Evolutionary conservation across 2,888 invertebrate species (phyloP).

Genomic region (Drosophila hamatofila): DNA sequence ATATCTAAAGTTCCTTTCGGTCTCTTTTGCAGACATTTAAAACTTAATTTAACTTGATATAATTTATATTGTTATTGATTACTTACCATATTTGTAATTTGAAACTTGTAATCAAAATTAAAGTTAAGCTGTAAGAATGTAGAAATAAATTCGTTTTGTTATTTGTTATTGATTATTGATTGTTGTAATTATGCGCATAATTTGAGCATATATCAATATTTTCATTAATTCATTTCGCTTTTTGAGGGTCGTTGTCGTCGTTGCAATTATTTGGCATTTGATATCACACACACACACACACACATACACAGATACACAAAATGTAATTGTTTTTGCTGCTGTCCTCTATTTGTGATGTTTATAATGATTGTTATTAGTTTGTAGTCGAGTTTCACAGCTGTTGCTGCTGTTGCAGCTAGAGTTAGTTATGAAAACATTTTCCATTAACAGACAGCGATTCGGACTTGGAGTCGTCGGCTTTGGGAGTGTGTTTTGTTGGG

Average conservation of each 20-base stretch:
- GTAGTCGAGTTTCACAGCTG: constrained; percentile 39
- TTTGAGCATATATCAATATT: constrained; percentile 14
- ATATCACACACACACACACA: constrained; percentile 21
- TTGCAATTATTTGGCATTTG: constrained; percentile 51
- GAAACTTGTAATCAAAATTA: constrained; percentile 46
- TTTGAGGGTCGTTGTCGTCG: constrained; percentile 56
- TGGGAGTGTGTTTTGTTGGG: background rate
- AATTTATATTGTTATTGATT: background rate
- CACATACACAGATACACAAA: background rate
- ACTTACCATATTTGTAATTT: constrained; percentile 61
- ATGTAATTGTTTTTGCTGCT: constrained; percentile 38
- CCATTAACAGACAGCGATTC: constrained; percentile 38
- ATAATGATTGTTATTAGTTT: constrained; percentile 57
- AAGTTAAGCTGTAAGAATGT: constrained; percentile 55
- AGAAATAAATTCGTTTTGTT: constrained; percentile 6
- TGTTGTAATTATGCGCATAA: constrained; percentile 38
- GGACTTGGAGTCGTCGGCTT: constrained; percentile 14
- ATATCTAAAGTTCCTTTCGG: background rate
- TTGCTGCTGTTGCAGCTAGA: constrained; percentile 16
- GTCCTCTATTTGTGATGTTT: constrained; percentile 54
- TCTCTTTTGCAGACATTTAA: background rate
- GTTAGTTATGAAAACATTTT: constrained; percentile 56
- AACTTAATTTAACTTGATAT: background rate
- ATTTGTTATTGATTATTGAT: constrained; percentile 46
- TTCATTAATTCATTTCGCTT: constrained; percentile 25